Percentiles rank a stretch among this genome's conserved stretches.
phyloP scores from a whole-genome alignment of 2,797 vertebrate genomes.

The Sebastolobus alascanus region DNA sequence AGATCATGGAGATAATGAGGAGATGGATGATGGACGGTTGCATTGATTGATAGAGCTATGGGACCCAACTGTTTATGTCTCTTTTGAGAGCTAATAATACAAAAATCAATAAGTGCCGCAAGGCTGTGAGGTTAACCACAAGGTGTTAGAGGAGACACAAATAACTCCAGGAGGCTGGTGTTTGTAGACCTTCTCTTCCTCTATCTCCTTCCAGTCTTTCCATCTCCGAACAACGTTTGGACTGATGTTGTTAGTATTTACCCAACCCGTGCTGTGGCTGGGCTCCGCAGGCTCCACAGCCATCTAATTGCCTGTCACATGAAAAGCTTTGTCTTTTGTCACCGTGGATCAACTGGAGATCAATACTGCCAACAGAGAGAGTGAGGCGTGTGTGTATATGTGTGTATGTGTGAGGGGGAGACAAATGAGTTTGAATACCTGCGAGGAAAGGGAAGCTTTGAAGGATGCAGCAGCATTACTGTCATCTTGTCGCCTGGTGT shows the following conservation, averaged over 20 bases:
- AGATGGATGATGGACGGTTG: slow-evolving; percentile 40
- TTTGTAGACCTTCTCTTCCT: slow-evolving; percentile 17
- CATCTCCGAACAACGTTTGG: slow-evolving; percentile 10
- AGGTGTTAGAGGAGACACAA: slow-evolving; percentile 15
- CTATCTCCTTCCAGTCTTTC: slow-evolving; percentile 15
- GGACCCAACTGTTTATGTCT: slow-evolving; percentile 40
- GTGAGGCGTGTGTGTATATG: slow-evolving; percentile 26
- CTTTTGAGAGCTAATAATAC: slow-evolving; percentile 63
- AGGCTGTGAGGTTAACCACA: slow-evolving; percentile 32
- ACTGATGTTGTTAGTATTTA: slow-evolving; percentile 53
- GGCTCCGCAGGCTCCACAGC: slow-evolving; percentile 51
- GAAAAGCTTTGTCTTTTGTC: slow-evolving; percentile 82
- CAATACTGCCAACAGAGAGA: slow-evolving; percentile 69
- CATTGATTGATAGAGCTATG: slow-evolving; percentile 37
- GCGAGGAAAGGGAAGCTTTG: slow-evolving; percentile 54
- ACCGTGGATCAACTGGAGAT: slow-evolving; percentile 75
- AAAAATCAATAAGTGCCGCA: slow-evolving; percentile 55
- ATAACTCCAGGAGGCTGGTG: slow-evolving; percentile 4
- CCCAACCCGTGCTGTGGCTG: slow-evolving; percentile 19
- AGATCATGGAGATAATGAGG: slow-evolving; percentile 23
- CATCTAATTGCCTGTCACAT: slow-evolving; percentile 82
- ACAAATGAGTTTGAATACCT: slow-evolving; percentile 70
- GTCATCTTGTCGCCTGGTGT: slow-evolving; percentile 53
- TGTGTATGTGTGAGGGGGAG: slow-evolving; percentile 20
- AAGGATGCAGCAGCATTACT: slow-evolving; percentile 65